Percentiles rank a stretch among this genome's conserved stretches.
phyloP scores from a whole-genome alignment of 2,888 invertebrate species.

The Acanthopleura granulata region DNA sequence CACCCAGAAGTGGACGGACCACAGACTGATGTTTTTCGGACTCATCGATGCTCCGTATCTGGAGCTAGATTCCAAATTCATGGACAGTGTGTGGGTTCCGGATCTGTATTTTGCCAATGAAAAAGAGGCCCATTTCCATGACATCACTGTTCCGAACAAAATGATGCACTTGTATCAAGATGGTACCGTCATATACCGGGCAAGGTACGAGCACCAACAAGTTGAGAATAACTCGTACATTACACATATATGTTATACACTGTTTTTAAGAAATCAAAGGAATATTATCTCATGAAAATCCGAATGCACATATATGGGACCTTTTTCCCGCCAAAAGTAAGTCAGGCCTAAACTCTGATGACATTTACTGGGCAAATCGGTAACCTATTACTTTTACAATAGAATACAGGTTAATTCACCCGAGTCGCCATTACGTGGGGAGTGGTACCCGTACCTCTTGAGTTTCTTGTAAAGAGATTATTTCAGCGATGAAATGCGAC shows the following conservation, averaged over 20 bases:
- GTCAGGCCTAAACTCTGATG: too few species aligned
- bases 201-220: constrained; percentile 20
- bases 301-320: too few species aligned
- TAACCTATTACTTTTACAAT: too few species aligned
- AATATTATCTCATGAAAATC: too few species aligned
- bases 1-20: constrained; percentile 50
- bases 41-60: constrained; percentile 48
- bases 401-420: too few species aligned
- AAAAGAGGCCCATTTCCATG: constrained; percentile 54
- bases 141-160: constrained; percentile 58
- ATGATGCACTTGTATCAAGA: constrained; percentile 56
- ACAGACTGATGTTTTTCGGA: constrained; percentile 43
- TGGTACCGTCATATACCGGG: constrained; percentile 45
- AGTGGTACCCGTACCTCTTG: too few species aligned
- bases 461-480: too few species aligned
- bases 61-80: constrained; percentile 54
- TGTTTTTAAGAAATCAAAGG: too few species aligned
- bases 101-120: constrained; percentile 61
- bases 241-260: background rate
- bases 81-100: constrained; percentile 57
- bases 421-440: too few species aligned
- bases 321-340: too few species aligned
- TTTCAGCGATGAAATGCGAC: too few species aligned
- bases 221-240: background rate
- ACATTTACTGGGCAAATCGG: too few species aligned